Percentiles rank a stretch among this genome's conserved stretches.
Conservation (phyloP, 2,113 vertebrate species). For the Varanus salvator region DNA sequence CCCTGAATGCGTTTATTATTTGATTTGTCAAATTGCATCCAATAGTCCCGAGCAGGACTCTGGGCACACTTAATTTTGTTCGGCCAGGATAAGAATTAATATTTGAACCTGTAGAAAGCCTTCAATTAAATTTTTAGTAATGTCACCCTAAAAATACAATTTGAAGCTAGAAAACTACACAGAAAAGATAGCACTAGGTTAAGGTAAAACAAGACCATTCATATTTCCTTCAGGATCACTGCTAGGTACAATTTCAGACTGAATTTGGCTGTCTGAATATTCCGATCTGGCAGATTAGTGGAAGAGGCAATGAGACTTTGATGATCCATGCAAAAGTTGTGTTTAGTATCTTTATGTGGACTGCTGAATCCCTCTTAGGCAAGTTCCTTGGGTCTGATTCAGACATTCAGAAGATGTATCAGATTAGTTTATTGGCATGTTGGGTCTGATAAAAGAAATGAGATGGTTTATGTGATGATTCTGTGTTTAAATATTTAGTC, state of each 20-base stretch:
- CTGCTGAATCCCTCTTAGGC: neutral
- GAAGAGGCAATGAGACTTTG: too few species aligned
- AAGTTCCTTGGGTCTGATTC: neutral
- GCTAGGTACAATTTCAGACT: neutral
- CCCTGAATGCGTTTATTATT: neutral
- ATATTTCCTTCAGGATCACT: neutral
- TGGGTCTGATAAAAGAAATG: neutral
- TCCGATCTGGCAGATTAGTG: too few species aligned
- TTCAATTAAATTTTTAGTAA: conserved; percentile 13
- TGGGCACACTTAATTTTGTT: conserved; percentile 3
- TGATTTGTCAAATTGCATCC: too few species aligned
- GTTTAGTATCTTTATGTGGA: neutral
- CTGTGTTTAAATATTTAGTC: neutral
- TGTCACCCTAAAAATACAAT: neutral
- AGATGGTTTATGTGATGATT: neutral
- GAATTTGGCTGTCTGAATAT: neutral
- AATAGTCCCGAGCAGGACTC: too few species aligned
- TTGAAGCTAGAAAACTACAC: neutral
- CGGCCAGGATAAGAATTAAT: neutral
- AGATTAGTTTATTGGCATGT: neutral
- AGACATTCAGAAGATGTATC: neutral
- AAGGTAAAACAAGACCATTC: neutral
- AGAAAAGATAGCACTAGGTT: neutral
- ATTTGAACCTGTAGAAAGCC: neutral
- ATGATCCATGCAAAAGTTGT: too few species aligned